Conservation (phyloP, 2,888 invertebrate genomes). For the Alsophila aescularia region DNA sequence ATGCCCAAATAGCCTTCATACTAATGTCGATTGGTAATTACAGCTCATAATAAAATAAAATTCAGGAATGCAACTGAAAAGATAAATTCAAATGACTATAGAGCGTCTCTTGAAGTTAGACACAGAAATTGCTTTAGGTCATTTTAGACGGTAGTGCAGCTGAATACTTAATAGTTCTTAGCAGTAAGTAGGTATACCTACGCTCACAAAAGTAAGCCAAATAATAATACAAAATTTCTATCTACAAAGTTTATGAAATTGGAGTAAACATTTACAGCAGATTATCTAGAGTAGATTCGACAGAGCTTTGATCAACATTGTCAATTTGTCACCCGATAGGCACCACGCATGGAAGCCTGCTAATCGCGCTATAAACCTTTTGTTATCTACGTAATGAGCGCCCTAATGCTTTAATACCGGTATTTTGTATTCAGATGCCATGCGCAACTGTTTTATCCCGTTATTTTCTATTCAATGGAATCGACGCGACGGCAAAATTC, state of each 20-base stretch:
- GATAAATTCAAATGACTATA: no score
- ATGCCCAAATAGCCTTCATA: no score
- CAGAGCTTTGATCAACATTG: slow-evolving; percentile 10
- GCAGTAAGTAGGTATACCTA: no score
- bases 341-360: slow-evolving; percentile 31
- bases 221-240: no score
- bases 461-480: slow-evolving; percentile 26
- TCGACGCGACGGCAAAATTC: slow-evolving; percentile 22
- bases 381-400: slow-evolving; percentile 50
- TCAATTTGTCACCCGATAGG: slow-evolving; percentile 20
- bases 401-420: slow-evolving; percentile 21
- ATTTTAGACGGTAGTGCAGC: no score
- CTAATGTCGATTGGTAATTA: no score
- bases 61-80: no score
- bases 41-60: no score
- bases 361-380: slow-evolving; percentile 39
- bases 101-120: no score
- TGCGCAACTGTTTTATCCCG: slow-evolving; percentile 19
- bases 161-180: no score
- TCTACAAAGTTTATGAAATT: background rate
- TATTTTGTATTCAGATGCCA: slow-evolving; percentile 40
- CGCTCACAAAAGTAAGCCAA: no score
- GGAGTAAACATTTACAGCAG: background rate
- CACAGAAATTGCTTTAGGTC: no score
- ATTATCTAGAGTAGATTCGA: slow-evolving; percentile 12